A percentile compares a stretch with the other conserved stretches of the same genome.
These are phyloP conservation scores for Drosophila prolongata DNA, from an alignment of 2,888 invertebrate genomes.

Conservation along the genomic window DNA sequence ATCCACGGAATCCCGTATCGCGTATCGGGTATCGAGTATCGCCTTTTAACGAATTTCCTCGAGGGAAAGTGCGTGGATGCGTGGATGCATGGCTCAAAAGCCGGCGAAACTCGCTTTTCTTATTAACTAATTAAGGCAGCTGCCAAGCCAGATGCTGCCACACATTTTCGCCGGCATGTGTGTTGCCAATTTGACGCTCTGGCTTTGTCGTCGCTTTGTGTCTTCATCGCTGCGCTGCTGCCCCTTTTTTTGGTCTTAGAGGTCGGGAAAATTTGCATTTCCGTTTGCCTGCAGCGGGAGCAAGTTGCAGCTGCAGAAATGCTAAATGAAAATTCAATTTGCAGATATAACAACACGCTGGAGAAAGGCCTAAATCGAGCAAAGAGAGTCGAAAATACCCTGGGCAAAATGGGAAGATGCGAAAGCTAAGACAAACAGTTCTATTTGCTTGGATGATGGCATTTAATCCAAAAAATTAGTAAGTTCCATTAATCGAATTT, in stretches of 20 bases:
- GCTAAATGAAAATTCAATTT: slow-evolving; percentile 72
- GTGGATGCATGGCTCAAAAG: not conserved
- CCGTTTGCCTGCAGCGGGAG: slow-evolving; percentile 45
- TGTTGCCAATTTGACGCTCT: slow-evolving; percentile 40
- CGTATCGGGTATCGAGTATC: not conserved
- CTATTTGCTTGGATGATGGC: too few species aligned
- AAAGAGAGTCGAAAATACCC: slow-evolving; percentile 9
- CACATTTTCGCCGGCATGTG: slow-evolving; percentile 15
- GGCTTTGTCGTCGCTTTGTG: slow-evolving; percentile 38
- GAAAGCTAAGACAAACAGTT: too few species aligned
- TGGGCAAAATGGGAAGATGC: not conserved
- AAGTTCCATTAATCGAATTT: too few species aligned
- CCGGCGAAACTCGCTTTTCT: slow-evolving; percentile 9
- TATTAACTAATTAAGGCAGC: slow-evolving; percentile 34
- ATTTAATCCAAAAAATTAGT: too few species aligned
- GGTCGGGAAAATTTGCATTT: slow-evolving; percentile 61
- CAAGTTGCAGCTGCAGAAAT: slow-evolving; percentile 47
- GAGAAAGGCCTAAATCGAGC: slow-evolving; percentile 1
- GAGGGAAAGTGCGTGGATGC: not conserved
- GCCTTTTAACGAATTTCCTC: not conserved
- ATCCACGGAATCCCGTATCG: not conserved
- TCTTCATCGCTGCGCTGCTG: slow-evolving; percentile 11
- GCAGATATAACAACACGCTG: slow-evolving; percentile 62
- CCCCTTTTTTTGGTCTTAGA: slow-evolving; percentile 12
- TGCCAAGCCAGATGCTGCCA: slow-evolving; percentile 36